Evolutionary conservation across 2,888 invertebrate genomes (phyloP), one percentile per base, ranked within the genome.

Genomic region (Drosophila longiperda): DNA sequence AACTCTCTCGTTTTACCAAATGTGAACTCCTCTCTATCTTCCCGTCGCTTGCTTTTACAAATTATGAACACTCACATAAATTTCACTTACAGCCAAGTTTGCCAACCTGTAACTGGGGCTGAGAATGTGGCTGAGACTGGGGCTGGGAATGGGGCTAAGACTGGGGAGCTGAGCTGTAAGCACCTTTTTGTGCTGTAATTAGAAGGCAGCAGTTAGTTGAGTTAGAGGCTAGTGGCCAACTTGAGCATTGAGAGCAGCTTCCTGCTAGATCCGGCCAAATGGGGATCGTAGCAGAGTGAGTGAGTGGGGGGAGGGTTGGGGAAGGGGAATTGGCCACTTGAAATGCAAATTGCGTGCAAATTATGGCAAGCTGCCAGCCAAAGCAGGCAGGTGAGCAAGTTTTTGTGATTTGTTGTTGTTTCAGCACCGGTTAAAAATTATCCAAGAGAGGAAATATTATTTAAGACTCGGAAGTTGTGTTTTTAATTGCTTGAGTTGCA

Each of bases 331-430:
- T 78, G 84, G 87, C 79, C 97, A 97, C 78, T 96, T 96, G 96
- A 97, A 96, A 93, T 97, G 97, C 90, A 91, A 92, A 90, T 91
- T 91, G 86, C 88, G 89, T 82, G 86, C 88, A 83, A 83, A 90
- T 83, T 90, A 90, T 79, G 96, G 96, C 79, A 97, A 83, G 76
- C 90, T 91, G 83, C 73, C 89, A 82, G 75, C 66, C 66, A 60
- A 72, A 67, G 23, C 70, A 62, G 66, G 64, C 80, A 83, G 88
- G 83, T 83, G 85, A 79, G 74, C 85, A 78, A 76, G 81, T 76
- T 62, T 68, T 69, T 66, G n/a, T 68, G 63, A 69, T 76, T 75
- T 82, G 75, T 76, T 67, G 65, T 59, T 67, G 65, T 59, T 42
- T 45, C 55, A 73, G 71, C 58, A 40, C 42, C 52, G 65, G 61